Conservation (phyloP, 2,888 invertebrate genomes). For the Epinotia ramella region DNA sequence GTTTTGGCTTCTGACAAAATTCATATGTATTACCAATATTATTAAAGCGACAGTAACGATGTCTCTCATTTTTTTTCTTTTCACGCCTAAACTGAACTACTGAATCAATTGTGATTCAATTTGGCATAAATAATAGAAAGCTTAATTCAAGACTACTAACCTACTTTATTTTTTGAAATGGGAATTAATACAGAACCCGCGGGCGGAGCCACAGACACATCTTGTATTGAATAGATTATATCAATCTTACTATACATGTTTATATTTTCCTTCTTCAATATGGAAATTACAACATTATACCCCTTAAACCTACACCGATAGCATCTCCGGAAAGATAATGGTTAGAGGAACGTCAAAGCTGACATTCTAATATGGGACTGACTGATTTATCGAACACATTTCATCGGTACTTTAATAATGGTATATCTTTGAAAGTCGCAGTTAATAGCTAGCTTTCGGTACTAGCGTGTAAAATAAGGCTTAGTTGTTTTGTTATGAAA, state of each 20-base stretch:
- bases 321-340: slow-evolving; percentile 15
- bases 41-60: too few relatives aligned
- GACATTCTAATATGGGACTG: slow-evolving; percentile 19
- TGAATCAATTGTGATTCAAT: too few relatives aligned
- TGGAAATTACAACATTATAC: slow-evolving; percentile 10
- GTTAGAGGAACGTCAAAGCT: not conserved
- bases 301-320: not conserved
- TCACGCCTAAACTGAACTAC: too few relatives aligned
- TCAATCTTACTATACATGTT: not conserved
- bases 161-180: too few relatives aligned
- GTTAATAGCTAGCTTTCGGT: not conserved
- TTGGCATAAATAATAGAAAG: too few relatives aligned
- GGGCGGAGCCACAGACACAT: too few relatives aligned
- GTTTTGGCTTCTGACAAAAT: too few relatives aligned
- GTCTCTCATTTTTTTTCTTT: too few relatives aligned
- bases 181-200: too few relatives aligned
- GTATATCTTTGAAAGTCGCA: not conserved
- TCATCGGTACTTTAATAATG: not conserved
- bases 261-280: not conserved
- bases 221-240: not conserved
- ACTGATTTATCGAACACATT: slow-evolving; percentile 28
- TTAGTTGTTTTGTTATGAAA: not conserved
- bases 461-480: not conserved
- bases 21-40: too few relatives aligned
- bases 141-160: too few relatives aligned